Base-by-base conservation (phyloP, 2,113 vertebrate species). In the Gasterosteus aculeatus region DNA sequence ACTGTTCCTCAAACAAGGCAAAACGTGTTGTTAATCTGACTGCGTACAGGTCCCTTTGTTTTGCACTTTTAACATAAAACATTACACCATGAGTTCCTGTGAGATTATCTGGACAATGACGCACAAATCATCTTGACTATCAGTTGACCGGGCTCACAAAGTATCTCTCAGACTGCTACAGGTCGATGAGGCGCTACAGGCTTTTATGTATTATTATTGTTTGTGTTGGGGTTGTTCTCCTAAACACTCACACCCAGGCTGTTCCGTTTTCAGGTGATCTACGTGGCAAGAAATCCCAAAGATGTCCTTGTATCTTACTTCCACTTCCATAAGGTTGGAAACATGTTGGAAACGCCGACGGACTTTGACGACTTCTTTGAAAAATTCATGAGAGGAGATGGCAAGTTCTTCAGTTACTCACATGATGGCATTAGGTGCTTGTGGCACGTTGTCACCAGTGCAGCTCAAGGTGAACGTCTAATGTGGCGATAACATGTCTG, bases 231-330 rank as follows among this genome's bases (percentile, higher is more conserved):
- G 4, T 6, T 0, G 4, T 38, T 38, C 35, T 7, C 6, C 35
- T 38, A 10, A n/a, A 8, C 15, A 7, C 14, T 75, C 9, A 80
- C 11, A 33, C 12, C 10, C 7, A 11, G 22, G 18, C n/a, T 33
- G 47, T 35, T 9, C 14, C 11, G 71, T 7, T 62, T 73, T 38
- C 7, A 93, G 92, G 88, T 93, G 64, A 93, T 93, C 71, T 93
- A 93, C 68, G 79, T 93, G 31, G 83, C 85, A 7, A 91, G 92
- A 77, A 93, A 93, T 67, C 91, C 92, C 47, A 93, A 93, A 80
- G 92, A 93, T 56, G 75, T 90, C 31, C 82, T 93, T 0, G 90
- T 93, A 51, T 93, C 92, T 7, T 93, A 86, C 57, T 93, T 76
- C 75, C 26, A 91, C 71, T 93, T 92, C 75, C 91, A 93, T 60